Evolutionary conservation across 2,113 vertebrate species (phyloP).

Genomic region (Silurus asotus): DNA sequence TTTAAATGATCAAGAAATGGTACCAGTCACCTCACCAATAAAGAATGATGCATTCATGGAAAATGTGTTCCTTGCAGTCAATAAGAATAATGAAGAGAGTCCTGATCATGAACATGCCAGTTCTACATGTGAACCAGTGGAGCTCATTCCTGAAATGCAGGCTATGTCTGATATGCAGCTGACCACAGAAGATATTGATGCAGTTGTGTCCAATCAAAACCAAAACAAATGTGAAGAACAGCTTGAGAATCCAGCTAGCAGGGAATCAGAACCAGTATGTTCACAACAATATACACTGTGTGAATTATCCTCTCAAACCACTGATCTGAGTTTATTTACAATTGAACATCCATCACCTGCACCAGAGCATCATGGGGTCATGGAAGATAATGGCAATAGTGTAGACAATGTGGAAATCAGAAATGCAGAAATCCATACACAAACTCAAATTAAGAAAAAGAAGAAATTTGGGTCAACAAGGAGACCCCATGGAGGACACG

Average conservation of each 20-base stretch:
- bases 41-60: background rate
- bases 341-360: background rate
- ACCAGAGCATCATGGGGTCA: conserved; percentile 10
- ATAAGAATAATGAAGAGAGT: background rate
- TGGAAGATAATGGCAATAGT: background rate
- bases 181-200: background rate
- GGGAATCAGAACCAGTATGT: background rate
- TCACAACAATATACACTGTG: background rate
- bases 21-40: background rate
- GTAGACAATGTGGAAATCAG: background rate
- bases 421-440: background rate
- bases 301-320: conserved; percentile 7
- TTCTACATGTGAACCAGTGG: background rate
- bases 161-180: background rate
- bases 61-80: background rate
- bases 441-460: conserved; percentile 26
- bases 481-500: background rate
- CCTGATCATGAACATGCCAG: background rate
- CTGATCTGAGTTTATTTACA: background rate
- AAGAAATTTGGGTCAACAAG: conserved; percentile 25
- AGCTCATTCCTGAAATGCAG: background rate
- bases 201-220: background rate
- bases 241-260: background rate
- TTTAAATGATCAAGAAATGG: background rate
- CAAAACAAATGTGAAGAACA: background rate